Evolutionary conservation across 2,113 vertebrate species (phyloP).

Genomic region (Geothlypis trichas): DNA sequence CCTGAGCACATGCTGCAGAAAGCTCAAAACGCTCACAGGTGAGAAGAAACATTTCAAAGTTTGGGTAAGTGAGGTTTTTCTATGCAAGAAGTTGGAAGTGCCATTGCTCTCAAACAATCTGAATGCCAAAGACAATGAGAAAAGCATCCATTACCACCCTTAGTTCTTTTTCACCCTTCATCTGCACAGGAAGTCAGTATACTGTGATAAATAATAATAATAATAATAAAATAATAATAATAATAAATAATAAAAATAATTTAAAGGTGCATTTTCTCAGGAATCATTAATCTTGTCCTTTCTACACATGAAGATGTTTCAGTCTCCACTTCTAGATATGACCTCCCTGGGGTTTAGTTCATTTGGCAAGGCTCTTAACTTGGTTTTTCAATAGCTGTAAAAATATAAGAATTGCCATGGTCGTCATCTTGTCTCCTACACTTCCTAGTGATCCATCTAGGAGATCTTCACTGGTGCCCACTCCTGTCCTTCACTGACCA

Average conservation of each 20-base stretch:
- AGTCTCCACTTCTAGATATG: neutral
- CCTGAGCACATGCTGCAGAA: neutral
- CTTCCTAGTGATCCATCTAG: neutral
- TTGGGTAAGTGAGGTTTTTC: neutral
- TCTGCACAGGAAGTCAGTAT: neutral
- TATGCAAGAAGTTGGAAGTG: neutral
- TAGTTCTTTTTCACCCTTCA: neutral
- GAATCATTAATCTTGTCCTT: neutral
- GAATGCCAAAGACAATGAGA: neutral
- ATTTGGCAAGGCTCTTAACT: neutral
- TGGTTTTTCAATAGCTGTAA: neutral
- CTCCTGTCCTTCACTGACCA: neutral
- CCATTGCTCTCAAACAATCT: neutral
- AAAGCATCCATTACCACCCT: neutral
- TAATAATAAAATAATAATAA: too few relatives aligned
- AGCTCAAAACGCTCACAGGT: rapidly evolving
- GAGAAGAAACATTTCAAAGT: neutral
- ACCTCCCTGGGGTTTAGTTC: neutral
- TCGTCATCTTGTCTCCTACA: neutral
- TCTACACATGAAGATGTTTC: neutral
- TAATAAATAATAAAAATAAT: neutral
- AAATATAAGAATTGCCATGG: neutral
- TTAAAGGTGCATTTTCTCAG: neutral
- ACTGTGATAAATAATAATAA: too few relatives aligned
- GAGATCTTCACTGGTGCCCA: neutral